phyloP scores from a whole-genome alignment of 2,797 vertebrate species.

The Nannoperca obscura region DNA sequence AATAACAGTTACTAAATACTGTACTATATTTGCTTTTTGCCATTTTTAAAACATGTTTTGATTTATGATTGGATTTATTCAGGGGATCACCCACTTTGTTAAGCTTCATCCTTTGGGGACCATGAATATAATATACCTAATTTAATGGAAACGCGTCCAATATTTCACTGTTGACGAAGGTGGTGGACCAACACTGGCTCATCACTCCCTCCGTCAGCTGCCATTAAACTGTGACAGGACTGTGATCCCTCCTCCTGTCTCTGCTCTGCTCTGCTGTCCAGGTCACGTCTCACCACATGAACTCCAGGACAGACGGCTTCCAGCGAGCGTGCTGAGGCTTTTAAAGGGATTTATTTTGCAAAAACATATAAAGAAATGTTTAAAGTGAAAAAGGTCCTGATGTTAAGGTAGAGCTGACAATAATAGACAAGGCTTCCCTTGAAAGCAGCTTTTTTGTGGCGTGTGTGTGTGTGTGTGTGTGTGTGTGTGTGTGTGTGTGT shows the following conservation, averaged over 20 bases:
- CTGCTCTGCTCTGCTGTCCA: background rate
- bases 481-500: slow-evolving; percentile 1
- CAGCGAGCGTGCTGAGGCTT: background rate
- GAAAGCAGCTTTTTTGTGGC: slow-evolving; percentile 21
- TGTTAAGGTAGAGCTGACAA: slow-evolving; percentile 34
- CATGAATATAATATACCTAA: too few species aligned
- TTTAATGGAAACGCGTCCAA: too few species aligned
- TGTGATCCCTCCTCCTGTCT: too few species aligned
- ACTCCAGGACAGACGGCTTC: background rate
- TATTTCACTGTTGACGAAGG: background rate
- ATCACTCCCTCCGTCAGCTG: background rate
- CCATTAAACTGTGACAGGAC: too few species aligned
- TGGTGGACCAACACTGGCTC: background rate
- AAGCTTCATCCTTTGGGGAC: too few species aligned
- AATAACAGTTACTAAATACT: background rate
- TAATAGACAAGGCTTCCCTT: slow-evolving; percentile 21
- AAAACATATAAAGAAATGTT: background rate
- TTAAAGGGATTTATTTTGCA: background rate
- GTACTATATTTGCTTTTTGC: background rate
- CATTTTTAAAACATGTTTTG: too few species aligned
- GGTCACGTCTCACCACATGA: background rate
- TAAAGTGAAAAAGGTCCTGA: slow-evolving; percentile 1
- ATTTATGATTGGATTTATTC: too few species aligned
- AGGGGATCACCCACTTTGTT: too few species aligned
- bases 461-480: slow-evolving; percentile 1